Evolutionary conservation across 2,797 vertebrate species (phyloP).

Genomic region (Urosaurus nigricauda): DNA sequence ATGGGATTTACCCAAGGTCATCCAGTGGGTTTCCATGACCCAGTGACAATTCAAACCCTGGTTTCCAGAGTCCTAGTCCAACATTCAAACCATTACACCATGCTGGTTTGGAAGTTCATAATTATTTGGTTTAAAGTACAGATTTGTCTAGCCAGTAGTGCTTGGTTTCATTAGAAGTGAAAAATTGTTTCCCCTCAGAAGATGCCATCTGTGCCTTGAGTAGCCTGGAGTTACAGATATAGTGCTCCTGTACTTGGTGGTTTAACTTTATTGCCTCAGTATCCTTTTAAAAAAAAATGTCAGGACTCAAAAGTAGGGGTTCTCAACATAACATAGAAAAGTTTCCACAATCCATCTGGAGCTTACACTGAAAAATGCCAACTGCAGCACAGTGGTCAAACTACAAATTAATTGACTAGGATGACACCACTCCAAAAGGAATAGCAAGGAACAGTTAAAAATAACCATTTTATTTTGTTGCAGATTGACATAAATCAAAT

Average conservation of each 20-base stretch:
- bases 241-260: not conserved
- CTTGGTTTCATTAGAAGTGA: not conserved
- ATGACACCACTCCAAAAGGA: conserved; percentile 1
- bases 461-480: not conserved
- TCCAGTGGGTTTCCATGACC: too few relatives aligned
- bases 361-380: not conserved
- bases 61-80: too few relatives aligned
- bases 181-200: not conserved
- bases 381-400: not conserved
- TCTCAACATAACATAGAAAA: not conserved
- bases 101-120: not conserved
- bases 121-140: too few relatives aligned
- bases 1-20: too few relatives aligned
- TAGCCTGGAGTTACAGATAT: not conserved
- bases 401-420: not conserved
- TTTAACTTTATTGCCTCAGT: not conserved
- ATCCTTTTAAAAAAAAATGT: not conserved
- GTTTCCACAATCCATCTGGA: not conserved
- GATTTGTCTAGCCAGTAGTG: not conserved
- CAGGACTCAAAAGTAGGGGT: not conserved
- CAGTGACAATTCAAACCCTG: too few relatives aligned
- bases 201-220: not conserved
- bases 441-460: not conserved
- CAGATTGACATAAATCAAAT: not conserved
- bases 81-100: too few relatives aligned